Evolutionary conservation across 2,888 invertebrate genomes (phyloP).

Genomic region (Lasioglossum malachurum): DNA sequence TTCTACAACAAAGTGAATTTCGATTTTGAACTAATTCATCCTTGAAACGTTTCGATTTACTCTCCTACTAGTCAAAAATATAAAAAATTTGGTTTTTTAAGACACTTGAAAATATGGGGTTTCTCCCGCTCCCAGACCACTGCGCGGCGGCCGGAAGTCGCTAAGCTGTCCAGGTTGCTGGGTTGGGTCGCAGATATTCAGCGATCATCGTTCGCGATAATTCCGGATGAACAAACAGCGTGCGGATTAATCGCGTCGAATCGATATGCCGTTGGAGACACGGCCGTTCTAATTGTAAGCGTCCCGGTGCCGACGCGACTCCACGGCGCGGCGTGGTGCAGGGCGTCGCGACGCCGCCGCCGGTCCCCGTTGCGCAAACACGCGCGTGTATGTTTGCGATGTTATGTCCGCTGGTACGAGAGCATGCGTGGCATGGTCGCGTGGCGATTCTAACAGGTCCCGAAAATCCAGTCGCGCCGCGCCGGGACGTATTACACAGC

Average conservation of each 20-base stretch:
- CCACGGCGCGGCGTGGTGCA: not conserved
- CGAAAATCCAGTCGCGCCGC: conserved; percentile 68
- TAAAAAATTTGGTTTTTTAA: too few relatives aligned
- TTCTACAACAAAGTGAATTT: too few relatives aligned
- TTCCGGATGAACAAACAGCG: conserved; percentile 22
- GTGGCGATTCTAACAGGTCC: conserved; percentile 71
- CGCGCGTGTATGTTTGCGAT: conserved; percentile 47
- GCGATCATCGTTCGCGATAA: conserved; percentile 14
- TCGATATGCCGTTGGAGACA: conserved; percentile 36
- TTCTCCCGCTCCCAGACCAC: too few relatives aligned
- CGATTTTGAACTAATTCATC: too few relatives aligned
- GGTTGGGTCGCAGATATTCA: not conserved
- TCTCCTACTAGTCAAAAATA: too few relatives aligned
- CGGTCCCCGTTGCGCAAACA: conserved; percentile 45
- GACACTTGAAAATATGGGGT: too few relatives aligned
- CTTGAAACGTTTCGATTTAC: too few relatives aligned
- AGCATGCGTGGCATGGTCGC: conserved; percentile 34
- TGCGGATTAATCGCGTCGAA: conserved; percentile 48
- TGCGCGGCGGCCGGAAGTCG: not conserved
- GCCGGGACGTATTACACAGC: conserved; percentile 72
- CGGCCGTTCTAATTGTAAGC: conserved; percentile 4
- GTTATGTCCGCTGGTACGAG: not conserved
- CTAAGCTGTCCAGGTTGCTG: not conserved
- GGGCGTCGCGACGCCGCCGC: not conserved
- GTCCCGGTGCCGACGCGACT: conserved; percentile 1